Conservation (phyloP, 53 echinoderm and acorn worm genomes). For the Astropecten irregularis region DNA sequence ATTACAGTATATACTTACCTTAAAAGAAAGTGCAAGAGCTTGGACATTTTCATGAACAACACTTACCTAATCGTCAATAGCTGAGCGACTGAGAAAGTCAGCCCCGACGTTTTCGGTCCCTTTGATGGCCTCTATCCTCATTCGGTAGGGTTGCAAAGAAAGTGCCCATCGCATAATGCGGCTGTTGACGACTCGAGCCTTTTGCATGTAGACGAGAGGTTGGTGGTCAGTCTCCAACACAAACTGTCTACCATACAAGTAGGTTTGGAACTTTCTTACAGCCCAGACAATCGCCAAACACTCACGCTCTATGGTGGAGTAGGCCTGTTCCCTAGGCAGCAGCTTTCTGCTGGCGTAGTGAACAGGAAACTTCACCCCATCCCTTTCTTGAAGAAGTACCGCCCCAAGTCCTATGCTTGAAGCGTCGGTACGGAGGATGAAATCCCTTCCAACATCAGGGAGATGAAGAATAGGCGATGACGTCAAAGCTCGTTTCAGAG, state of each 20-base stretch:
- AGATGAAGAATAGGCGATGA: slow-evolving; percentile 1
- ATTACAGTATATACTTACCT: too few relatives aligned
- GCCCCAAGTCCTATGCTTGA: slow-evolving; percentile 26
- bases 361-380: background rate
- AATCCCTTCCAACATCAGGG: background rate
- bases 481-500: background rate
- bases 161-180: slow-evolving; percentile 29
- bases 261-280: background rate
- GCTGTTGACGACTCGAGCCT: slow-evolving; percentile 25
- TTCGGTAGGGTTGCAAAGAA: slow-evolving; percentile 14
- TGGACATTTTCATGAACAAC: too few relatives aligned
- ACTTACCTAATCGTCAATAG: background rate
- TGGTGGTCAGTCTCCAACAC: slow-evolving; percentile 47
- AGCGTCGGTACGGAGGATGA: slow-evolving; percentile 40
- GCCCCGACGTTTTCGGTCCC: slow-evolving; percentile 43
- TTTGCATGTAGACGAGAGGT: slow-evolving; percentile 10
- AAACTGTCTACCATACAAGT: background rate
- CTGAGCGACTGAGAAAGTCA: slow-evolving; percentile 21
- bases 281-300: background rate
- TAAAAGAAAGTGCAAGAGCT: too few relatives aligned
- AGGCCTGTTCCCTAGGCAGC: background rate
- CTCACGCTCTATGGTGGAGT: background rate
- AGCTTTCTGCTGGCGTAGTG: background rate
- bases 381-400: background rate
- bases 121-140: slow-evolving; percentile 25